Conservation (phyloP, 1,140 invertebrate species). For the Laodelphax striatellus region DNA sequence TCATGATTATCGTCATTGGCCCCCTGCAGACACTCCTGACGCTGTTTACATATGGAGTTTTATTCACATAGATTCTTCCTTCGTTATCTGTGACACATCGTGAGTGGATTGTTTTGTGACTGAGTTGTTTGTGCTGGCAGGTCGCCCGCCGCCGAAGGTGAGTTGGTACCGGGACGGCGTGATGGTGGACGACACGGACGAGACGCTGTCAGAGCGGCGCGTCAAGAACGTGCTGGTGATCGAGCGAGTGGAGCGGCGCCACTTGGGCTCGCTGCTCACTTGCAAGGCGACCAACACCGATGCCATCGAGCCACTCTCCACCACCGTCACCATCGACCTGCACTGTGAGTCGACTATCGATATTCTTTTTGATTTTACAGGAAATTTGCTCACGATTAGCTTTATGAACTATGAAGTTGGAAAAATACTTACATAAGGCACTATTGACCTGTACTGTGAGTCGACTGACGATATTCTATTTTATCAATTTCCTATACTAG, state of each 20-base stretch:
- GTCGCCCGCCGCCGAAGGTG: conserved; percentile 36
- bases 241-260: conserved; percentile 25
- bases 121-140: conserved; percentile 19
- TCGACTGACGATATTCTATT: conserved; percentile 4
- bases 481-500: too few relatives aligned
- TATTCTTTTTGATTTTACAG: too few relatives aligned
- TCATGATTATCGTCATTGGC: too few relatives aligned
- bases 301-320: conserved; percentile 29
- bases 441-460: conserved; percentile 36
- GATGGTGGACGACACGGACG: conserved; percentile 38
- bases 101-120: too few relatives aligned
- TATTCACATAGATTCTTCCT: too few relatives aligned
- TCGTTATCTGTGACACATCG: too few relatives aligned
- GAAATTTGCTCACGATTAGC: too few relatives aligned
- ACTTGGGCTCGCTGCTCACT: conserved; percentile 33
- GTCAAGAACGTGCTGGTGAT: conserved; percentile 29
- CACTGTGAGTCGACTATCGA: conserved; percentile 29
- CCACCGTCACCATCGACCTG: conserved; percentile 34
- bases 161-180: conserved; percentile 42
- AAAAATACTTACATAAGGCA: too few relatives aligned
- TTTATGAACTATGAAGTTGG: too few relatives aligned
- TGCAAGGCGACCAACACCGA: conserved; percentile 35
- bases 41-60: too few relatives aligned
- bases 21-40: too few relatives aligned
- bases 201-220: conserved; percentile 31